Percentiles rank a stretch among this genome's conserved stretches.
Evolutionary conservation across 2,797 vertebrate genomes (phyloP).

Genomic region (Pangasius sanitwongsei): DNA sequence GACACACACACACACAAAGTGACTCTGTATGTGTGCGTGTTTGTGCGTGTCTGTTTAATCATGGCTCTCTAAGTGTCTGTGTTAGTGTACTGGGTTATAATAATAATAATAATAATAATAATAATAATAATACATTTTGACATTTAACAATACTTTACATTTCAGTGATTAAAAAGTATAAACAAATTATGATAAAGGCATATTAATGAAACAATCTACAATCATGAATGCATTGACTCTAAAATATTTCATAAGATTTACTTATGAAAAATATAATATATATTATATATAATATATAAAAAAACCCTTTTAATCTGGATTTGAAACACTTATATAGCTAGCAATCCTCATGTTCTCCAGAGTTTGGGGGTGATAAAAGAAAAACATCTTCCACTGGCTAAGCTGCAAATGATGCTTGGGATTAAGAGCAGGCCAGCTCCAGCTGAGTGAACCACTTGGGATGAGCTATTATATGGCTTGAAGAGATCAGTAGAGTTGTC

Average conservation of each 20-base stretch:
- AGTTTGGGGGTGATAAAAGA: not conserved
- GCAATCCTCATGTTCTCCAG: not conserved
- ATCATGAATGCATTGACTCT: not conserved
- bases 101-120: not conserved
- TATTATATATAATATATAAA: not conserved
- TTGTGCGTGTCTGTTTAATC: not conserved
- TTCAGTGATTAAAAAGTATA: no score
- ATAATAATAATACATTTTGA: not conserved
- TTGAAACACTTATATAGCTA: not conserved
- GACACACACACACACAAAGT: not conserved
- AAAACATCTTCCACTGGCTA: not conserved
- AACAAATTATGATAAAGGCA: not conserved
- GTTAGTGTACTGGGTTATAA: not conserved
- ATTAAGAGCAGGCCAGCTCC: not conserved
- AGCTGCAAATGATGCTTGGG: not conserved
- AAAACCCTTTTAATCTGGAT: not conserved
- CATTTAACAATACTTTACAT: no score
- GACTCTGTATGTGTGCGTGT: not conserved
- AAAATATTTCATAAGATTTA: not conserved
- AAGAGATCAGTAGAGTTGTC: not conserved
- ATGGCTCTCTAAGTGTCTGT: not conserved
- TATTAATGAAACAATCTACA: not conserved
- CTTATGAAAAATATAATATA: not conserved
- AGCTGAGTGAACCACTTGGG: not conserved
- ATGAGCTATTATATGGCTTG: not conserved